Evolutionary conservation across 2,888 invertebrate species (phyloP).

Genomic region (Acholoe squamosa): DNA sequence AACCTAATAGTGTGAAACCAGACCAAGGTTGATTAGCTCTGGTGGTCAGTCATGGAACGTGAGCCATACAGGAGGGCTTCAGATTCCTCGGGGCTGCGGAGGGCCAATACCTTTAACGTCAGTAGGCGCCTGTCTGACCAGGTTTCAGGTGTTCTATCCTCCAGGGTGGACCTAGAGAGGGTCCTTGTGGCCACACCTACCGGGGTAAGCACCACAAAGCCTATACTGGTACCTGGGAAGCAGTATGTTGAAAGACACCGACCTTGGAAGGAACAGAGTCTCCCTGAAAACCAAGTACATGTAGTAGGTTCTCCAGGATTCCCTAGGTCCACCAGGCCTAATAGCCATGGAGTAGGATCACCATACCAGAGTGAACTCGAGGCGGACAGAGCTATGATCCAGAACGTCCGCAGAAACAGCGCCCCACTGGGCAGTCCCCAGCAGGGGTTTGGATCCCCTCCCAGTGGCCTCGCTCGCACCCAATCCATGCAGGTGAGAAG

Average conservation of each 20-base stretch:
- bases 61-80: background rate
- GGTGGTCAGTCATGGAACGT: background rate
- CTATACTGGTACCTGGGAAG: background rate
- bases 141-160: background rate
- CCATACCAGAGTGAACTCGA: background rate
- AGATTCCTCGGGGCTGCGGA: background rate
- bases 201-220: background rate
- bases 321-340: background rate
- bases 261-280: background rate
- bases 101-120: constrained; percentile 4
- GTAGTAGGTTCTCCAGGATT: background rate
- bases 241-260: background rate
- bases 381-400: background rate
- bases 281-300: background rate
- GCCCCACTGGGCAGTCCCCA: background rate
- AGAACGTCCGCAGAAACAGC: background rate
- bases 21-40: too few species aligned
- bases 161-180: background rate
- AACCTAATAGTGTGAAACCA: too few species aligned
- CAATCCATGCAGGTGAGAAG: constrained; percentile 1
- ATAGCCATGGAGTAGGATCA: background rate
- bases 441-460: too few species aligned
- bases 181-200: background rate
- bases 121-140: background rate
- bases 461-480: background rate